phyloP scores from a whole-genome alignment of 2,113 vertebrate genomes.

The Fregata magnificens region DNA sequence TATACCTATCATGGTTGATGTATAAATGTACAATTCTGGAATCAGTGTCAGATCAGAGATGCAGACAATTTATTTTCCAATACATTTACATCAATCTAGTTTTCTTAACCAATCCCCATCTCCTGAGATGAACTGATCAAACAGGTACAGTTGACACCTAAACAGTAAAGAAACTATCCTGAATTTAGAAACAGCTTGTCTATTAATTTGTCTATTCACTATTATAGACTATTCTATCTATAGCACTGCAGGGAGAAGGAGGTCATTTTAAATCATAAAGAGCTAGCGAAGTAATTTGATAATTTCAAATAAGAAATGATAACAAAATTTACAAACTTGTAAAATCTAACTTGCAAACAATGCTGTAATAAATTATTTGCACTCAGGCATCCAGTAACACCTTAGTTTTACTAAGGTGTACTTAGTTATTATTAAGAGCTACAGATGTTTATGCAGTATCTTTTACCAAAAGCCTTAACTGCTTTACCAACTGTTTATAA shows the following conservation, averaged over 20 bases:
- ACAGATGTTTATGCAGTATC: not conserved
- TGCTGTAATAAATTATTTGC: not conserved
- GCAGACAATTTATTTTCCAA: rapidly evolving
- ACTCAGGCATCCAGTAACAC: not conserved
- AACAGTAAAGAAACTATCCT: not conserved
- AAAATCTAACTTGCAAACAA: not conserved
- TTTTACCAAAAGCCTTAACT: not conserved
- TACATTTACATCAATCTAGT: not conserved
- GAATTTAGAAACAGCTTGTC: not conserved
- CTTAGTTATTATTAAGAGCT: not conserved
- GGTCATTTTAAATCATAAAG: not conserved
- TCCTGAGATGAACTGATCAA: not conserved
- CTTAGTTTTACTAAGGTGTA: not conserved
- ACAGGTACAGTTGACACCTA: not conserved
- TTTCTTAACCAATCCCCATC: not conserved
- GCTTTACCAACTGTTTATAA: not conserved
- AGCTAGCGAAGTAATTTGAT: not conserved
- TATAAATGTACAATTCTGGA: not conserved
- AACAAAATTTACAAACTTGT: not conserved
- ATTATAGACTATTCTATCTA: not conserved
- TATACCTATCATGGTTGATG: not conserved
- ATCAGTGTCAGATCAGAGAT: not conserved
- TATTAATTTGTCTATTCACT: not conserved
- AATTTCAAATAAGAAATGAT: not conserved
- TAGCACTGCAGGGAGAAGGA: not conserved